Evolutionary conservation across 1,140 invertebrate genomes (phyloP).

Genomic region (Melanaphis sacchari): DNA sequence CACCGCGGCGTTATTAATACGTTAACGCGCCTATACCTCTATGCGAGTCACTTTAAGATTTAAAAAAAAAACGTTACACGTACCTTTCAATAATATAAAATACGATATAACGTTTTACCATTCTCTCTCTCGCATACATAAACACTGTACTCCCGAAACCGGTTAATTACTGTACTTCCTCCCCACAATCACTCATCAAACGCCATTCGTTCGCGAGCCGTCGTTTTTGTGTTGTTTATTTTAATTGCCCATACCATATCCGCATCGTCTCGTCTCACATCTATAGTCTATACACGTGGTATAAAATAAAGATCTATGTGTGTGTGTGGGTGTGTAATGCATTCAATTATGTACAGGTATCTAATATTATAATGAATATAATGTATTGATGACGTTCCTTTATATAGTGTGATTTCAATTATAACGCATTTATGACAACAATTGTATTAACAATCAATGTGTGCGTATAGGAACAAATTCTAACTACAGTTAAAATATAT

Average conservation of each 20-base stretch:
- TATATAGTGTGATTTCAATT: too few relatives aligned
- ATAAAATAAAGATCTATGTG: background rate
- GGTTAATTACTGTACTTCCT: background rate
- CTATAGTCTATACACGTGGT: background rate
- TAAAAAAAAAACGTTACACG: background rate
- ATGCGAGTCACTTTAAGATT: background rate
- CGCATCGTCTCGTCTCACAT: background rate
- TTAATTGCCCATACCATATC: constrained; percentile 31
- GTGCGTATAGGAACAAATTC: background rate
- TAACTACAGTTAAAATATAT: background rate
- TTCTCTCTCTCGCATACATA: background rate
- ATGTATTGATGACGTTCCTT: too few relatives aligned
- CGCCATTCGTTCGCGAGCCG: background rate
- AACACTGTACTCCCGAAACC: background rate
- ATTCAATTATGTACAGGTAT: background rate
- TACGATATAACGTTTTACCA: background rate
- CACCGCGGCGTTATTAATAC: constrained; percentile 29
- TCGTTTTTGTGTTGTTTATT: constrained; percentile 37
- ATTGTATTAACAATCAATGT: background rate
- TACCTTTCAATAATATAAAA: constrained; percentile 29
- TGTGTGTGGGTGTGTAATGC: background rate
- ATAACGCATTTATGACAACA: background rate
- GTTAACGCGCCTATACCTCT: background rate
- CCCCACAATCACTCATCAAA: background rate
- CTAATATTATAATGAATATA: background rate